These are phyloP conservation scores for Rutilus rutilus DNA, from an alignment of 2,113 vertebrate genomes.

Conservation along the genomic window DNA sequence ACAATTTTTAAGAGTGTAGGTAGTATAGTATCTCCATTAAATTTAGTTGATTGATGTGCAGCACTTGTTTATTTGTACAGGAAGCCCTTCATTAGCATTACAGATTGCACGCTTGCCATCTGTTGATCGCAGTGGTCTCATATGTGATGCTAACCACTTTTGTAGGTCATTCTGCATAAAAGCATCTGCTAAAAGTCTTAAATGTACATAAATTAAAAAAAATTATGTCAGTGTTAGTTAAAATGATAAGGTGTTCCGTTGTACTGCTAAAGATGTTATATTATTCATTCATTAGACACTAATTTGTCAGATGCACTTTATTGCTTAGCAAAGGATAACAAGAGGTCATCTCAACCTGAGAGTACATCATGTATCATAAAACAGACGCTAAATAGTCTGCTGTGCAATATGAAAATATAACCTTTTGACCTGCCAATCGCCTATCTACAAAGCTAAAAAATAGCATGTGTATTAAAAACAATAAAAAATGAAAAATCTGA, in stretches of 20 bases:
- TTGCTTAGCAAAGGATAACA: neutral
- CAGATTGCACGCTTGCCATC: neutral
- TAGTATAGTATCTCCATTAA: neutral
- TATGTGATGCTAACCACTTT: neutral
- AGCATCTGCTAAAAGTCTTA: neutral
- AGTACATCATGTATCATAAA: neutral
- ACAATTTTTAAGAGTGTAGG: neutral
- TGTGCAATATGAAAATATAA: conserved; percentile 1
- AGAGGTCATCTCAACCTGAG: conserved; percentile 10
- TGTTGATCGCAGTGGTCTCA: neutral
- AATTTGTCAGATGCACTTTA: conserved; percentile 34
- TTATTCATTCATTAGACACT: neutral
- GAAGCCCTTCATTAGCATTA: neutral
- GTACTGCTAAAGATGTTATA: neutral
- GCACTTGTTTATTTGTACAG: neutral
- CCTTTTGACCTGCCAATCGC: neutral
- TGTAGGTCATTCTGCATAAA: neutral
- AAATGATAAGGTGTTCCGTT: neutral
- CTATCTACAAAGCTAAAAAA: neutral
- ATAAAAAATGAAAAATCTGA: neutral
- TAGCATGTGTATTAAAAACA: neutral
- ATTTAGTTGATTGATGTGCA: neutral
- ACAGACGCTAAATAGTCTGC: neutral
- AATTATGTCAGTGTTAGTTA: conserved; percentile 1
- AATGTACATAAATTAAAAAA: neutral